A percentile compares a stretch with the other conserved stretches of the same genome.
Evolutionary conservation across 1,140 invertebrate genomes (phyloP).

Genomic region (Magallana ariakensis): DNA sequence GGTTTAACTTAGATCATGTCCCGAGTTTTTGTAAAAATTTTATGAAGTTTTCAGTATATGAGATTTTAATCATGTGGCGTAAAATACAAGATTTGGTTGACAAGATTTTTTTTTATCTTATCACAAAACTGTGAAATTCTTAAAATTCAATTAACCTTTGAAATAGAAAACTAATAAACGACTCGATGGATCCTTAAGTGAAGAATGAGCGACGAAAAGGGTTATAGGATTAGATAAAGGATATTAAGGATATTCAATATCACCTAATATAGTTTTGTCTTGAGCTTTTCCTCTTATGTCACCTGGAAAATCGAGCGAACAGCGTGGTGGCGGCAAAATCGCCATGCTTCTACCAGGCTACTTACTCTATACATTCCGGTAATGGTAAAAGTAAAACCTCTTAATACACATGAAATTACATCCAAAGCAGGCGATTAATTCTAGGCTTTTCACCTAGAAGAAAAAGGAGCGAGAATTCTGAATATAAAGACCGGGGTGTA

Average conservation of each 20-base stretch:
- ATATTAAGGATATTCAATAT: constrained; percentile 38
- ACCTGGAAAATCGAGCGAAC: neutral
- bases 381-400: neutral
- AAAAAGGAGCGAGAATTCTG: constrained; percentile 23
- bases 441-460: neutral
- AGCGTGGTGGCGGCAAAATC: neutral
- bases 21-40: constrained; percentile 17
- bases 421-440: constrained; percentile 17
- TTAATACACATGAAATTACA: constrained; percentile 33
- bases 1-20: constrained; percentile 4
- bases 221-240: constrained; percentile 36
- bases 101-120: constrained; percentile 13
- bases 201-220: constrained; percentile 11
- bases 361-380: neutral
- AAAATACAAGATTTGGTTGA: neutral
- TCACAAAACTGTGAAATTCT: constrained; percentile 28
- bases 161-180: constrained; percentile 29
- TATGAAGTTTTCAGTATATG: constrained; percentile 35
- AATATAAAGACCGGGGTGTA: constrained; percentile 25
- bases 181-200: constrained; percentile 21
- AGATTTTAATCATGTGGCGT: constrained; percentile 25
- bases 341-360: neutral
- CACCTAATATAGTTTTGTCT: constrained; percentile 34
- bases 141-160: constrained; percentile 35
- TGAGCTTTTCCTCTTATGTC: constrained; percentile 31